These are phyloP conservation scores for Ornithoptera priamus DNA, from an alignment of 2,888 invertebrate genomes.

Conservation along the genomic window DNA sequence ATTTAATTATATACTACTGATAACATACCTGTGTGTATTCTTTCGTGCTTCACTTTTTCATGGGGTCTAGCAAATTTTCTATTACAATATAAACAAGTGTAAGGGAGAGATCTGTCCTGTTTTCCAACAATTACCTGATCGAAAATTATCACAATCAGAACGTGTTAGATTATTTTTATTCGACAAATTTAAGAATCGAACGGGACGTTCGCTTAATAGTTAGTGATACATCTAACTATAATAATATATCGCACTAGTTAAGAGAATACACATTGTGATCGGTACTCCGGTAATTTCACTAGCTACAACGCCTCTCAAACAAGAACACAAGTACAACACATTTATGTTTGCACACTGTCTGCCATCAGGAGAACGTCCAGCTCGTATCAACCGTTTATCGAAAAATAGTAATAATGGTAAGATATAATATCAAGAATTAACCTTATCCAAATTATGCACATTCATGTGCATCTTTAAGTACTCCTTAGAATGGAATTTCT, in stretches of 20 bases:
- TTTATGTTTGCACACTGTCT: no score
- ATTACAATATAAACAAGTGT: slow-evolving; percentile 86
- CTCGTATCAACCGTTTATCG: no score
- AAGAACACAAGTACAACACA: no score
- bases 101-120: slow-evolving; percentile 73
- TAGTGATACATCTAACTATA: no score
- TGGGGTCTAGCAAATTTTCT: slow-evolving; percentile 86
- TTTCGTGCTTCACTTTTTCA: slow-evolving; percentile 90
- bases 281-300: no score
- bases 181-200: no score
- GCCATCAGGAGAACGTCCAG: no score
- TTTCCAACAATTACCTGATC: slow-evolving; percentile 54
- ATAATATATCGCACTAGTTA: no score
- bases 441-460: slow-evolving; percentile 82
- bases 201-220: no score
- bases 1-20: neutral
- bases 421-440: slow-evolving; percentile 33
- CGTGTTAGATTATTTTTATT: neutral
- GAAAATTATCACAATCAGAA: neutral
- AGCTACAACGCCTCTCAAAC: no score
- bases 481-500: slow-evolving; percentile 83
- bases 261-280: no score
- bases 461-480: slow-evolving; percentile 87
- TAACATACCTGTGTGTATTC: slow-evolving; percentile 85
- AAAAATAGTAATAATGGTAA: no score